Evolutionary conservation across 2,888 invertebrate species (phyloP).

Genomic region (Fissipunctia ypsillon): DNA sequence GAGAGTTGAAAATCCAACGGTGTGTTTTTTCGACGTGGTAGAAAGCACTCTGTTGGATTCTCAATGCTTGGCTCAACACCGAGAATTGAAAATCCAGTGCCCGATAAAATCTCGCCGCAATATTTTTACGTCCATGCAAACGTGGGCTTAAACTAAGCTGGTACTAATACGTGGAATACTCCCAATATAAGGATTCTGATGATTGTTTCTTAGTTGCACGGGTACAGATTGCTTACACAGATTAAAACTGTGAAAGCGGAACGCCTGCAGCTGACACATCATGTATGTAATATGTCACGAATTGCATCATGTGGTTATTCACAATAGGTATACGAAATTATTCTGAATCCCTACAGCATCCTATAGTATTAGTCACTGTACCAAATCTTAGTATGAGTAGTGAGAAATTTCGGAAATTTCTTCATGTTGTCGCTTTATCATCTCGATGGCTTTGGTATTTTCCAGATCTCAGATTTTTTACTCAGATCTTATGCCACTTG

Average conservation of each 20-base stretch:
- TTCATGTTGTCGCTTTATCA: not conserved
- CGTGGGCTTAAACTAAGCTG: not conserved
- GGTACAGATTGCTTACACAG: conserved; percentile 18
- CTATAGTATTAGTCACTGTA: conserved; percentile 28
- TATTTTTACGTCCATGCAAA: too few species aligned
- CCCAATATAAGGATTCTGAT: not conserved
- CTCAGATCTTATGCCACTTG: not conserved
- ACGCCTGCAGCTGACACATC: conserved; percentile 22
- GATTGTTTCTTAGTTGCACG: not conserved
- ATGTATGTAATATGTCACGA: conserved; percentile 41
- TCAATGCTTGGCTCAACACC: too few species aligned
- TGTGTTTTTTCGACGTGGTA: too few species aligned
- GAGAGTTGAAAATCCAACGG: too few species aligned
- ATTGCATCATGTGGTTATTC: conserved; percentile 47
- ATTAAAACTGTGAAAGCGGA: conserved; percentile 44
- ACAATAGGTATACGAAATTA: conserved; percentile 17
- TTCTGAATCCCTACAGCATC: conserved; percentile 8
- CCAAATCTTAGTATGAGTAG: conserved; percentile 9
- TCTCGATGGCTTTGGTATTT: not conserved
- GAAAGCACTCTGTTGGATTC: too few species aligned
- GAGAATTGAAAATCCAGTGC: too few species aligned
- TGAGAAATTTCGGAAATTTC: not conserved
- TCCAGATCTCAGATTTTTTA: not conserved
- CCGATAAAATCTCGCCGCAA: too few species aligned
- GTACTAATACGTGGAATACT: not conserved